Evolutionary conservation across 2,797 vertebrate species (phyloP).

Genomic region (Hyperoplus immaculatus): DNA sequence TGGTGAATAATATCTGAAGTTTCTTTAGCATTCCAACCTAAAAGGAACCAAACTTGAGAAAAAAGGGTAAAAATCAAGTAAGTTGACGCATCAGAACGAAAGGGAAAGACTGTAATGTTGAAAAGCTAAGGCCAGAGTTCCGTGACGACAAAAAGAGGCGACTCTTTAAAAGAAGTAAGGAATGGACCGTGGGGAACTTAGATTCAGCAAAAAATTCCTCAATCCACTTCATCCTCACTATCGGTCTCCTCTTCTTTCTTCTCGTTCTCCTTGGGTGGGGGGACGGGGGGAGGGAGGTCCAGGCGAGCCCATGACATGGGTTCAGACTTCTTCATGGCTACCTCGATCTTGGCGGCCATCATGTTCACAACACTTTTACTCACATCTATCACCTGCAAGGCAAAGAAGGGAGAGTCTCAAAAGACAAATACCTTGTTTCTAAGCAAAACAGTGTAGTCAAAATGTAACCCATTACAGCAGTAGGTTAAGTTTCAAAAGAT

Average conservation of each 20-base stretch:
- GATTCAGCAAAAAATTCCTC: constrained; percentile 53
- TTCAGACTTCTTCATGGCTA: constrained; percentile 95
- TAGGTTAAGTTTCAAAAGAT: neutral
- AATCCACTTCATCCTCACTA: constrained; percentile 72
- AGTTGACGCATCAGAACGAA: neutral
- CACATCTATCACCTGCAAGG: constrained; percentile 91
- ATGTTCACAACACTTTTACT: constrained; percentile 93
- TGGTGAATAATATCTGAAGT: constrained; percentile 13
- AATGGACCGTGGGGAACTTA: constrained; percentile 42
- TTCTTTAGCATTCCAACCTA: constrained; percentile 17
- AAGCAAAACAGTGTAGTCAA: neutral
- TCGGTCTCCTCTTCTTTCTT: constrained; percentile 69
- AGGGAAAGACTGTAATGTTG: constrained; percentile 13
- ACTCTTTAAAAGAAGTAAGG: constrained; percentile 55
- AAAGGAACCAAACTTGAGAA: neutral
- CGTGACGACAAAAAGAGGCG: constrained; percentile 32
- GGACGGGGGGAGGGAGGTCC: constrained; percentile 88
- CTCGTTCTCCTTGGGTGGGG: constrained; percentile 66
- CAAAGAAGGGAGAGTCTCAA: neutral
- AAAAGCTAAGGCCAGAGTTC: constrained; percentile 36
- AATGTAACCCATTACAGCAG: neutral
- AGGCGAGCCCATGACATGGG: constrained; percentile 94
- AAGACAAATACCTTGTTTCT: neutral
- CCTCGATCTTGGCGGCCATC: constrained; percentile 95
- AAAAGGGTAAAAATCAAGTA: neutral